Evolutionary conservation across 2,888 invertebrate genomes (phyloP), one percentile per base, ranked within the genome.

Genomic region (Coronaproctus castanopsis): DNA sequence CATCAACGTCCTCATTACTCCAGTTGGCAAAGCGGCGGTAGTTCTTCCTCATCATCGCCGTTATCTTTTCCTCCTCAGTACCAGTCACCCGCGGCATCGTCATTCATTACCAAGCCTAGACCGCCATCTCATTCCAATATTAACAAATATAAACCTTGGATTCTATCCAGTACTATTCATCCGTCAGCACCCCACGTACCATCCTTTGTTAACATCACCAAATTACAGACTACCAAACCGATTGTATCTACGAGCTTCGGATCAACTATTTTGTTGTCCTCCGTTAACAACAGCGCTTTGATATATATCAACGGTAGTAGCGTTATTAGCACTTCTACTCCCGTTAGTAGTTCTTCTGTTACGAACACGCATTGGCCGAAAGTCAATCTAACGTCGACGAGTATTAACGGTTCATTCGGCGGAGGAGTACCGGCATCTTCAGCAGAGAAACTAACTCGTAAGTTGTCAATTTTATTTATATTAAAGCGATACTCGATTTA

Each of bases 181-280:
- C n/a, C n/a, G 21, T n/a, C 57, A 19, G 3, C 21, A 2, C 50
- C 59, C 66, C 66, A 20, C 58, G 60, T 55, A 63, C 61, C 58
- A 59, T 61, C 50, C 70, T n/a, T n/a, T n/a, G 36, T 36, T 8
- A 36, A 36, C 36, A 36, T 36, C 14, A 36, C 36, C 8, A 36
- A 36, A 70, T 62, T 62, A 66, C 65, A 58, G 67, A 69, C 60
- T 69, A 68, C 70, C 24, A 64, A 68, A 63, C 67, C 67, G 64
- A 67, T 59, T 62, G 63, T 64, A 10, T 61, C 66, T 10, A 64
- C 65, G n/a, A 63, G 66, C 69, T 73, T 60, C 64, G 73, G 59
- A 68, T 74, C 62, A 63, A 68, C 66, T 5, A 69, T 24, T 55
- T 51, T 73, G 68, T 58, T 66, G 1, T 63, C 63, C 24, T 14